A percentile compares a stretch with the other conserved stretches of the same genome.
These are phyloP conservation scores for Gadopsis marmoratus DNA, from an alignment of 2,797 vertebrate genomes.

Conservation along the genomic window DNA sequence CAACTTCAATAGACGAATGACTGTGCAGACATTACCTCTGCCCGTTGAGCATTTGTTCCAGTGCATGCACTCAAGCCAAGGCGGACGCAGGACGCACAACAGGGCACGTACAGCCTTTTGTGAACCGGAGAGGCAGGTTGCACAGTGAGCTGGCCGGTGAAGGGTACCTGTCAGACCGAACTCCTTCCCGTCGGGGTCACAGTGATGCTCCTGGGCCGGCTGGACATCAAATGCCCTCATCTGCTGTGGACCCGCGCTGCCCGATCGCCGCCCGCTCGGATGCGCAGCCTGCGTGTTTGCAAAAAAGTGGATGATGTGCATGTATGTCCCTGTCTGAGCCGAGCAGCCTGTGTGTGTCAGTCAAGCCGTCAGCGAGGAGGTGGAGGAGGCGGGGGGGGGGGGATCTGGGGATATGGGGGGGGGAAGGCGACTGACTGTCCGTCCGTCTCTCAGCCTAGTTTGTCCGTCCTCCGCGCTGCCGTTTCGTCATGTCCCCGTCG, in stretches of 20 bases:
- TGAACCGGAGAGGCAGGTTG: slow-evolving; percentile 58
- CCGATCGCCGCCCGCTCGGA: slow-evolving; percentile 79
- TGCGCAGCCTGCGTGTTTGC: slow-evolving; percentile 76
- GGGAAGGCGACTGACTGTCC: slow-evolving; percentile 63
- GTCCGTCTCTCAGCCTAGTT: slow-evolving; percentile 79
- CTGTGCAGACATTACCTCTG: slow-evolving; percentile 62
- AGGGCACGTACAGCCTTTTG: slow-evolving; percentile 58
- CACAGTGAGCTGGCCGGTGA: slow-evolving; percentile 58
- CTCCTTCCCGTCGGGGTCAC: slow-evolving; percentile 86
- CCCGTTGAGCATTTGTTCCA: slow-evolving; percentile 72
- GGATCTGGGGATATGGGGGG: background rate
- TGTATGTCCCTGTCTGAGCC: slow-evolving; percentile 75
- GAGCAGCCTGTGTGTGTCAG: slow-evolving; percentile 72
- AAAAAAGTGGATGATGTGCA: slow-evolving; percentile 78
- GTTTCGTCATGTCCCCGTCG: slow-evolving; percentile 84
- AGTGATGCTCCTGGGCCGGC: slow-evolving; percentile 75
- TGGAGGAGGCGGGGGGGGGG: slow-evolving; percentile 35
- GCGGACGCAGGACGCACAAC: slow-evolving; percentile 73
- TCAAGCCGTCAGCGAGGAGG: slow-evolving; percentile 73
- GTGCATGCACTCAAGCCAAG: slow-evolving; percentile 79
- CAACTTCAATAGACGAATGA: slow-evolving; percentile 71
- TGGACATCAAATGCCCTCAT: slow-evolving; percentile 82
- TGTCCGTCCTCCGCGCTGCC: slow-evolving; percentile 80
- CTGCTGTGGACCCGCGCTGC: slow-evolving; percentile 69
- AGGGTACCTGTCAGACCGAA: slow-evolving; percentile 85